Evolutionary conservation across 2,797 vertebrate species (phyloP).

Genomic region (Kryptolebias ocellatus): DNA sequence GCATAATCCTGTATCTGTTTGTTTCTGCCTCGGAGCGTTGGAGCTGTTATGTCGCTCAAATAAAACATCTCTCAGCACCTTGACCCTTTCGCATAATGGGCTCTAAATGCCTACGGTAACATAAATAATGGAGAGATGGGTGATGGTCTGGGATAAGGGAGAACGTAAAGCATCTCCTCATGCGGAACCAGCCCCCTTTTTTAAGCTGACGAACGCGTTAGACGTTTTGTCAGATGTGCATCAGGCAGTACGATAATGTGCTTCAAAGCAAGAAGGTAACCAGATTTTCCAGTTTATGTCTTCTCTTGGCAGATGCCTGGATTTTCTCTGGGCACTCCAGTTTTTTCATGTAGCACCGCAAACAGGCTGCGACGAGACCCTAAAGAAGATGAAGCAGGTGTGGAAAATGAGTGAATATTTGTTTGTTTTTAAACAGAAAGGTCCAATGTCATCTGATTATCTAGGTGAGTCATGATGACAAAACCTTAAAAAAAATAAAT

Average conservation of each 20-base stretch:
- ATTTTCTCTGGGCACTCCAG: neutral
- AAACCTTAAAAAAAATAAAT: slow-evolving; percentile 14
- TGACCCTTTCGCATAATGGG: slow-evolving; percentile 56
- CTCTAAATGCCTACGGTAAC: slow-evolving; percentile 41
- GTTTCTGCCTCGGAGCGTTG: slow-evolving; percentile 46
- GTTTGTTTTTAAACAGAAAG: slow-evolving; percentile 26
- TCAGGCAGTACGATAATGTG: neutral
- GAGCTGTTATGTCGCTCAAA: slow-evolving; percentile 60
- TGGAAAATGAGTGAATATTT: slow-evolving; percentile 1
- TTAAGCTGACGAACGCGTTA: slow-evolving; percentile 3
- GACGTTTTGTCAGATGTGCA: slow-evolving; percentile 26
- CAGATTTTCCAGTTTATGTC: neutral
- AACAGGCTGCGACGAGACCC: neutral
- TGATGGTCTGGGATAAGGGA: slow-evolving; percentile 3
- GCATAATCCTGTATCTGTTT: slow-evolving; percentile 53
- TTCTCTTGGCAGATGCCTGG: neutral
- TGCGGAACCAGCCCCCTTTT: slow-evolving; percentile 14
- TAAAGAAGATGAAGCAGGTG: neutral
- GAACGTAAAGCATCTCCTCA: slow-evolving; percentile 18
- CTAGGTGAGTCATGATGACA: slow-evolving; percentile 41
- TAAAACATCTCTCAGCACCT: slow-evolving; percentile 59
- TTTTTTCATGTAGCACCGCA: neutral
- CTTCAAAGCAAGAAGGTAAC: neutral
- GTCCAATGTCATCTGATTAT: slow-evolving; percentile 45
- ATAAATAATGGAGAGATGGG: slow-evolving; percentile 47